Percentiles rank a stretch among this genome's conserved stretches.
Conservation (phyloP, 2,797 vertebrate species). For the Hydrolagus colliei region DNA sequence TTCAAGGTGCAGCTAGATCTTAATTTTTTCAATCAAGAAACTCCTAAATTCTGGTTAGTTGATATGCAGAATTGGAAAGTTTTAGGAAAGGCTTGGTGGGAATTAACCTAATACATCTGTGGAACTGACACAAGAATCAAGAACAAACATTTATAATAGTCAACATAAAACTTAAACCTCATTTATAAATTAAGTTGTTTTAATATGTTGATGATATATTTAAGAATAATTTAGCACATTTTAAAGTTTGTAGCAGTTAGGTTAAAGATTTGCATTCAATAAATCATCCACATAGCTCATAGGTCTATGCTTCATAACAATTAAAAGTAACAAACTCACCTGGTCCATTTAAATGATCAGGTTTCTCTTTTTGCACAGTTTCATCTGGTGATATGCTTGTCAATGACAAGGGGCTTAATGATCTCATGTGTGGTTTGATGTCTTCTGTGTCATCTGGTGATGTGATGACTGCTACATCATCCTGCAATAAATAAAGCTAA, state of each 20-base stretch:
- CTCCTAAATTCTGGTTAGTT: too few relatives aligned
- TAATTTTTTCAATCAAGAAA: too few relatives aligned
- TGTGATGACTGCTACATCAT: neutral
- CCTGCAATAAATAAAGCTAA: conserved; percentile 34
- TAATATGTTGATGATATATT: neutral
- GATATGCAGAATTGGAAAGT: too few relatives aligned
- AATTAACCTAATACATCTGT: too few relatives aligned
- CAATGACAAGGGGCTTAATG: conserved; percentile 30
- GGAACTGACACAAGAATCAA: too few relatives aligned
- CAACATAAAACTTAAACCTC: too few relatives aligned
- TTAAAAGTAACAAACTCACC: neutral
- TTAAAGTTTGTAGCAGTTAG: neutral
- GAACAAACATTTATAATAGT: too few relatives aligned
- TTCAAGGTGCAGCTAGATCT: too few relatives aligned
- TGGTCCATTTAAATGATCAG: conserved; percentile 42
- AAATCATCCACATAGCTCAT: neutral
- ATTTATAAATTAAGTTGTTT: too few relatives aligned
- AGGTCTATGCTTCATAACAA: neutral
- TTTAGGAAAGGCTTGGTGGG: too few relatives aligned
- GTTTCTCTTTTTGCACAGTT: conserved; percentile 35
- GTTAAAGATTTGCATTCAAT: neutral
- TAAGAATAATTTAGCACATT: neutral
- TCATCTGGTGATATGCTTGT: conserved; percentile 38
- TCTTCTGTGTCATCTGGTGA: neutral
- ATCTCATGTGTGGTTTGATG: conserved; percentile 36